Percentiles rank a stretch among this genome's conserved stretches.
Conservation (phyloP, 2,797 vertebrate species). For the Falco cherrug region DNA sequence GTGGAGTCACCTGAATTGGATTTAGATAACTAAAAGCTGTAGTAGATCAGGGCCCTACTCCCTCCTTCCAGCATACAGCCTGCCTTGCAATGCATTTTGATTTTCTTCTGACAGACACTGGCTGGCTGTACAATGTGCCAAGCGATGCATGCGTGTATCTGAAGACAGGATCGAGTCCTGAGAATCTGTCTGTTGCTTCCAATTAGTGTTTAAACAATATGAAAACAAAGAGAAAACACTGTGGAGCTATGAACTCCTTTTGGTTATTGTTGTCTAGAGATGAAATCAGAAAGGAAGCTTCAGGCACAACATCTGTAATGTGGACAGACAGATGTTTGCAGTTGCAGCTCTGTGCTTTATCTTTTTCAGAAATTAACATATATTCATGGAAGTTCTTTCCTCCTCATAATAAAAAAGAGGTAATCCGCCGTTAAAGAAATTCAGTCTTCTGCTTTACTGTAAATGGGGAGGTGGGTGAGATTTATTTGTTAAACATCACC, state of each 20-base stretch:
- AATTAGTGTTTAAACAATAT: not conserved
- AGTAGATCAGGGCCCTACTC: not conserved
- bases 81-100: not conserved
- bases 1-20: not conserved
- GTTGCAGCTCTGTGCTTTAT: not conserved
- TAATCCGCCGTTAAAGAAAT: not conserved
- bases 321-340: slow-evolving; percentile 24
- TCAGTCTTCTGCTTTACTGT: not conserved
- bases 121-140: not conserved
- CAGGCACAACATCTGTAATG: not conserved
- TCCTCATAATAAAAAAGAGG: not conserved
- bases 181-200: not conserved
- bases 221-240: not conserved
- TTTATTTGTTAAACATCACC: slow-evolving; percentile 30
- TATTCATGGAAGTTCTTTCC: not conserved
- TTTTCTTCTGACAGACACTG: not conserved
- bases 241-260: not conserved
- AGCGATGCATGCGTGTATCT: rapidly evolving
- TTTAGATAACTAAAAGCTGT: not conserved
- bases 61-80: not conserved
- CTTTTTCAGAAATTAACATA: not conserved
- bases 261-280: not conserved
- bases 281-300: not conserved
- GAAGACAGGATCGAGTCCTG: not conserved
- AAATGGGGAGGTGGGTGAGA: slow-evolving; percentile 5